These are phyloP conservation scores for Thaleichthys pacificus DNA, from an alignment of 2,797 vertebrate species.

Conservation along the genomic window DNA sequence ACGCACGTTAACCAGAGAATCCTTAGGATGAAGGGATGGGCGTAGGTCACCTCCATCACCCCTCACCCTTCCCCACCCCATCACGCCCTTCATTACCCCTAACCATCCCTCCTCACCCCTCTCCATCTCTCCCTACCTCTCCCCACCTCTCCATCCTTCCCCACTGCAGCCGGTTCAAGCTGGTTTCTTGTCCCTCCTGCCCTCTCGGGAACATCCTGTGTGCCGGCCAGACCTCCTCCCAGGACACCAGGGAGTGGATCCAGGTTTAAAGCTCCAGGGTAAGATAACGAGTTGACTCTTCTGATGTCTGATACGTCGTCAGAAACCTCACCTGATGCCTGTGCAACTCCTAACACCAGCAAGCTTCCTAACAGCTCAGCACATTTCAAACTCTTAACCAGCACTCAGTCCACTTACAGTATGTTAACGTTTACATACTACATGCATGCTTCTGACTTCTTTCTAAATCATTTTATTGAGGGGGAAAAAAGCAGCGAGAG, in stretches of 20 bases:
- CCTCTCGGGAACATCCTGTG: conserved; percentile 8
- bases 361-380: not conserved
- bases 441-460: not conserved
- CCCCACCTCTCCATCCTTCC: not conserved
- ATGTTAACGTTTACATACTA: conserved; percentile 2
- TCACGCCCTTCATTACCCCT: not conserved
- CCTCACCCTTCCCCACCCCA: not conserved
- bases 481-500: not conserved
- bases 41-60: conserved; percentile 10
- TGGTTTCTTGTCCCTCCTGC: not conserved
- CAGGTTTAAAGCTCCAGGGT: not conserved
- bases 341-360: not conserved
- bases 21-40: conserved; percentile 11
- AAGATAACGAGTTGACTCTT: not conserved
- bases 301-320: not conserved
- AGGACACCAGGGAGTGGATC: not conserved
- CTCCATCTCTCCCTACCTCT: not conserved
- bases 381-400: not conserved
- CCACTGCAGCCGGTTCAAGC: not conserved
- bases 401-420: not conserved
- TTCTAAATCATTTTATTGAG: not conserved
- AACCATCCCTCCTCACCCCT: not conserved
- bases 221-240: not conserved
- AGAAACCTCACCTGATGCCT: not conserved
- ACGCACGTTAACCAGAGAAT: conserved; percentile 12